phyloP scores from a whole-genome alignment of 2,113 vertebrate genomes.

The Hassar affinis region DNA sequence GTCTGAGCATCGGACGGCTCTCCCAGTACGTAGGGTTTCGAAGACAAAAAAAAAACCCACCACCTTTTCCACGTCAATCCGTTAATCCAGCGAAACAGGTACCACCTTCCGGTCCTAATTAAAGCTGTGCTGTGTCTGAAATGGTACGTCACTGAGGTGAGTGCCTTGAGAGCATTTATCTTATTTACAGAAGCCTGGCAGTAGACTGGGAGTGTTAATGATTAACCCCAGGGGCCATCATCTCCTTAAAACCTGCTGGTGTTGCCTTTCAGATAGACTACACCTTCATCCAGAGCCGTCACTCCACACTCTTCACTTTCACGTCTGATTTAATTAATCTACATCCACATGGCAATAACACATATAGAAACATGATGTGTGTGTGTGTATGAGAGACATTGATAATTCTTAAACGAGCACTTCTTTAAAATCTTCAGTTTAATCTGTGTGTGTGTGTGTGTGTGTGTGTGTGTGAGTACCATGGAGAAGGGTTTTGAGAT shows the following conservation, averaged over 20 bases:
- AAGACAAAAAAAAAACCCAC: background rate
- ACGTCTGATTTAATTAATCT: background rate
- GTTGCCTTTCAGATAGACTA: slow-evolving; percentile 21
- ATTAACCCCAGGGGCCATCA: slow-evolving; percentile 77
- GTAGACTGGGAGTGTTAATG: slow-evolving; percentile 76
- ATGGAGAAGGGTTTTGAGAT: background rate
- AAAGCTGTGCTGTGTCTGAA: slow-evolving; percentile 56
- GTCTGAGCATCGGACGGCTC: background rate
- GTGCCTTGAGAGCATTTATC: slow-evolving; percentile 70
- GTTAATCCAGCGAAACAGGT: slow-evolving; percentile 36
- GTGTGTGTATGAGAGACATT: background rate
- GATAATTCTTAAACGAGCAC: background rate
- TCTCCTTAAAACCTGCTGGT: slow-evolving; percentile 54
- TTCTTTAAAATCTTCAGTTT: background rate
- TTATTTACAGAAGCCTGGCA: slow-evolving; percentile 78
- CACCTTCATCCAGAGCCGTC: slow-evolving; percentile 28
- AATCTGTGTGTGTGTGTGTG: background rate
- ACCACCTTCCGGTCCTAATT: slow-evolving; percentile 57
- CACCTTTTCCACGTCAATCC: slow-evolving; percentile 5
- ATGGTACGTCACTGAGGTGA: slow-evolving; percentile 60
- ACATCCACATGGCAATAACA: background rate
- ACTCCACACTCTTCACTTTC: slow-evolving; percentile 5
- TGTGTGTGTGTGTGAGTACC: background rate
- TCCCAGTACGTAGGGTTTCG: background rate
- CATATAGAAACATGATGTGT: background rate